Evolutionary conservation across 2,113 vertebrate species (phyloP).

Genomic region (Mesocricetus auratus): DNA sequence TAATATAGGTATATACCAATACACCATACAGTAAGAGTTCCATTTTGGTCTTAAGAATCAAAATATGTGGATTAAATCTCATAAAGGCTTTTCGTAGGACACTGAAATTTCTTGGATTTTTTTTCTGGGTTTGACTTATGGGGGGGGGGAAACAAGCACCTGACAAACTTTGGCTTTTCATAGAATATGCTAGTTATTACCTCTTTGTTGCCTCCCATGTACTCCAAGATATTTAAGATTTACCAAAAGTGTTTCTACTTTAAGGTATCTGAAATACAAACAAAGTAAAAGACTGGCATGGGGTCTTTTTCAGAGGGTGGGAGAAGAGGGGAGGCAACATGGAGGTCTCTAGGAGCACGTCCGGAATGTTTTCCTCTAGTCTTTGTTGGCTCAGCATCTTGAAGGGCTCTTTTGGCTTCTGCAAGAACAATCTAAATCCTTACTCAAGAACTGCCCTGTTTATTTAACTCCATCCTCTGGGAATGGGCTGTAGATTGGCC

Average conservation of each 20-base stretch:
- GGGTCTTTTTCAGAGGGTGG: slow-evolving; percentile 35
- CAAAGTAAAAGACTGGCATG: slow-evolving; percentile 27
- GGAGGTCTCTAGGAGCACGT: neutral
- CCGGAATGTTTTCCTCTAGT: neutral
- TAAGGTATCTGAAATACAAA: slow-evolving; percentile 49
- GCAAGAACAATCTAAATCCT: neutral
- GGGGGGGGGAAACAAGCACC: neutral
- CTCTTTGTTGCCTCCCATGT: slow-evolving; percentile 35
- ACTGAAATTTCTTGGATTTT: slow-evolving; percentile 56
- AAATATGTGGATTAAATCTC: slow-evolving; percentile 24
- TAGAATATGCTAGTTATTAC: slow-evolving; percentile 17
- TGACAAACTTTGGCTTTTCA: slow-evolving; percentile 28
- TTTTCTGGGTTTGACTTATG: slow-evolving; percentile 49
- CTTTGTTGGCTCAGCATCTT: neutral
- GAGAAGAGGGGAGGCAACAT: neutral
- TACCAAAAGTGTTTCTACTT: slow-evolving; percentile 45
- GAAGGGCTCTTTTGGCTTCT: neutral
- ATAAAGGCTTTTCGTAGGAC: slow-evolving; percentile 60
- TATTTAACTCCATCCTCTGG: slow-evolving; percentile 1
- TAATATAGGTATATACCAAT: neutral
- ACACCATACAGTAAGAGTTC: neutral
- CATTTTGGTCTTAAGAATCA: slow-evolving; percentile 13
- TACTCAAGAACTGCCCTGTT: neutral
- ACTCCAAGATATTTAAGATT: slow-evolving; percentile 47
- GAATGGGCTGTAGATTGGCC: neutral